Evolutionary conservation across 2,113 vertebrate genomes (phyloP).

Genomic region (Equus przewalskii): DNA sequence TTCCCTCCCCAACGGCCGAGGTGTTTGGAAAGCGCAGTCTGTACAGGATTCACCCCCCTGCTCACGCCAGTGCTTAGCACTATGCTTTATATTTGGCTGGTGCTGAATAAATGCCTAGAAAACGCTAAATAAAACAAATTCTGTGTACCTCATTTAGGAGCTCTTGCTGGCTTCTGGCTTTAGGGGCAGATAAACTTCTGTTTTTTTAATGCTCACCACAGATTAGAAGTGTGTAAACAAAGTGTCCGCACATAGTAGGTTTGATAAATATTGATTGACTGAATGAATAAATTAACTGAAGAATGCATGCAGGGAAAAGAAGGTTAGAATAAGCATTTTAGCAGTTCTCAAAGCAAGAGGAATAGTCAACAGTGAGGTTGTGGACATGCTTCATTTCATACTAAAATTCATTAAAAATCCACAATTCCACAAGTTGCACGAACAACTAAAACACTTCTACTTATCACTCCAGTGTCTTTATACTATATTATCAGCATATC

Average conservation of each 20-base stretch:
- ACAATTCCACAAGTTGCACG: neutral
- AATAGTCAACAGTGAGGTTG: neutral
- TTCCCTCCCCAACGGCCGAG: neutral
- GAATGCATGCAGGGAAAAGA: neutral
- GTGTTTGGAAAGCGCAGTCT: neutral
- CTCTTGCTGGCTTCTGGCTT: neutral
- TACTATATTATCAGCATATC: neutral
- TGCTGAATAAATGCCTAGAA: slow-evolving; percentile 27
- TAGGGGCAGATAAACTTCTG: neutral
- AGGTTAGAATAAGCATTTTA: neutral
- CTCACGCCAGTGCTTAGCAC: neutral
- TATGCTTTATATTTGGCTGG: neutral
- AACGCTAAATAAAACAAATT: slow-evolving; percentile 58
- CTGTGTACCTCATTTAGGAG: neutral
- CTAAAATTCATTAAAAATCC: neutral
- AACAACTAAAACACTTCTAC: neutral
- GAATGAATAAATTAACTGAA: neutral
- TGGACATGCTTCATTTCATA: neutral
- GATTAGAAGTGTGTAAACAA: neutral
- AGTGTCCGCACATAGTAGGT: neutral
- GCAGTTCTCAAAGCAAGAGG: neutral
- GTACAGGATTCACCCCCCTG: neutral
- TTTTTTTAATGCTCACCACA: neutral
- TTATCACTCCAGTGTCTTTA: neutral
- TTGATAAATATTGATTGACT: slow-evolving; percentile 10